Percentiles rank a stretch among this genome's conserved stretches.
phyloP scores from a whole-genome alignment of 1,140 invertebrate species.

The Euura saliciscinereae region DNA sequence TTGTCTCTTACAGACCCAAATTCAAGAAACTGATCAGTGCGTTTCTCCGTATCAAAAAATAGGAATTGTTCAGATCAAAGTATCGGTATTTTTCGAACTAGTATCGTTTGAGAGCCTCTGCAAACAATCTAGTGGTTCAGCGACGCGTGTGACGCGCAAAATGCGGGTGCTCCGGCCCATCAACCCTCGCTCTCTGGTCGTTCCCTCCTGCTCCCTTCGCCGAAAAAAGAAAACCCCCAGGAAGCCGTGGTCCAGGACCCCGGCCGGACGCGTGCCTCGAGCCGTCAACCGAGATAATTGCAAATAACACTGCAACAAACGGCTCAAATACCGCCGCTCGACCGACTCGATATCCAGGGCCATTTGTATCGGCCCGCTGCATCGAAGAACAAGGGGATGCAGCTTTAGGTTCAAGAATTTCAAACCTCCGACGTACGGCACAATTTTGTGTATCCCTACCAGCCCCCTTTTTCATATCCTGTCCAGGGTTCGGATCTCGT shows the following conservation, averaged over 20 bases:
- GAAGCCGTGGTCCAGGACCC: slow-evolving; percentile 30
- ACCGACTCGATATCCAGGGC: slow-evolving; percentile 1
- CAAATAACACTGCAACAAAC: slow-evolving; percentile 59
- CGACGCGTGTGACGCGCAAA: slow-evolving; percentile 62
- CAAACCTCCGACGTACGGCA: not conserved
- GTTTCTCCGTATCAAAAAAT: slow-evolving; percentile 21
- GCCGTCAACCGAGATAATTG: slow-evolving; percentile 57
- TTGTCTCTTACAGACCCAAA: too few relatives aligned
- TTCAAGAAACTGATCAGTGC: slow-evolving; percentile 19
- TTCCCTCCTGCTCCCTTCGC: slow-evolving; percentile 17
- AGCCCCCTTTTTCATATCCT: not conserved
- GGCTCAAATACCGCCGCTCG: slow-evolving; percentile 26
- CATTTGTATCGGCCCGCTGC: not conserved
- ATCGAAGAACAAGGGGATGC: not conserved
- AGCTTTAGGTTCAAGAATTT: not conserved
- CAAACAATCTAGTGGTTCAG: slow-evolving; percentile 62
- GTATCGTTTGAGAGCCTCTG: slow-evolving; percentile 58
- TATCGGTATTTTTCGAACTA: too few relatives aligned
- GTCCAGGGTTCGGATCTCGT: too few relatives aligned
- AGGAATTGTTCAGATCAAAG: not conserved
- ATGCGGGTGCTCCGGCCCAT: slow-evolving; percentile 57
- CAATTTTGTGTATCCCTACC: not conserved
- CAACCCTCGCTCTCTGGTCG: slow-evolving; percentile 36
- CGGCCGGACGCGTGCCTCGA: slow-evolving; percentile 52
- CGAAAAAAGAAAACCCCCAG: slow-evolving; percentile 12